Evolutionary conservation across 53 echinoderm and acorn worm species (phyloP).

Genomic region (Henricia sp.): DNA sequence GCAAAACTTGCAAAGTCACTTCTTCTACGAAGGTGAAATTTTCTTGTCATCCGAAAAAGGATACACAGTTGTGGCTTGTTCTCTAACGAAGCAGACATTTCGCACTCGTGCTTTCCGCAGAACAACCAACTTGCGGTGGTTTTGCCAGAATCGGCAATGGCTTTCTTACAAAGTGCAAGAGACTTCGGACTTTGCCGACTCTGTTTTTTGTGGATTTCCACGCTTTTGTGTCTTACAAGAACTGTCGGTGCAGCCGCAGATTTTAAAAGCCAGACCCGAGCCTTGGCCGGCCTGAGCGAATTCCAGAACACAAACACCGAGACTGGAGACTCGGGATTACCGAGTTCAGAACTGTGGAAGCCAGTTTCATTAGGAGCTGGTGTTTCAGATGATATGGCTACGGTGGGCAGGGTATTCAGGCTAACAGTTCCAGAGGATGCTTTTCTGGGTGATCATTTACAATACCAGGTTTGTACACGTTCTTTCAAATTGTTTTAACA

Average conservation of each 20-base stretch:
- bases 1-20: not conserved
- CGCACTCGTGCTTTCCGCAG: not conserved
- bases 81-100: not conserved
- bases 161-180: not conserved
- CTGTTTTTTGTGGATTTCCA: slow-evolving; percentile 41
- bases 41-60: not conserved
- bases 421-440: slow-evolving; percentile 89
- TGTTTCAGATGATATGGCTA: slow-evolving; percentile 83
- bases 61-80: not conserved
- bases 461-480: slow-evolving; percentile 81
- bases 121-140: not conserved
- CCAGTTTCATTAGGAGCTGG: slow-evolving; percentile 83
- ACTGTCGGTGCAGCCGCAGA: slow-evolving; percentile 25
- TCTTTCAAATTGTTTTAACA: not conserved
- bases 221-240: slow-evolving; percentile 44
- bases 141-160: not conserved
- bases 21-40: not conserved
- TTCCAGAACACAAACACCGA: not conserved
- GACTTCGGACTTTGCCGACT: not conserved
- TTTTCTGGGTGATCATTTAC: slow-evolving; percentile 85
- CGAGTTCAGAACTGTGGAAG: slow-evolving; percentile 61
- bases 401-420: slow-evolving; percentile 91
- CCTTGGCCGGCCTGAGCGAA: slow-evolving; percentile 33
- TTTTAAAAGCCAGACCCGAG: not conserved
- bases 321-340: not conserved